phyloP scores from a whole-genome alignment of 2,888 invertebrate genomes.

The Drosophila macrospina region DNA sequence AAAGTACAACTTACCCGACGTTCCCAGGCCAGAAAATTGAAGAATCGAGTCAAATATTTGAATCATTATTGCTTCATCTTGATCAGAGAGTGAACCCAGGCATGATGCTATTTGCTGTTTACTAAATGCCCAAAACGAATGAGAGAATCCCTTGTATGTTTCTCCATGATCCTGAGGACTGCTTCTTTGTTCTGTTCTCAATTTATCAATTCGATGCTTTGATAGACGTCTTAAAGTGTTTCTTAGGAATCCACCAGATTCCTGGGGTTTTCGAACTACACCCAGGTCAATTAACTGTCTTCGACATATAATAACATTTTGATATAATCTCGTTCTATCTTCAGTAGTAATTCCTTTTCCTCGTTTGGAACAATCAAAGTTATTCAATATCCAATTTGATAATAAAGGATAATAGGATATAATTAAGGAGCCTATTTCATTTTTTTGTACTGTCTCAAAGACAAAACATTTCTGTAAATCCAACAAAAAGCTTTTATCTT shows the following conservation, averaged over 20 bases:
- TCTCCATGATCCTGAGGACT: constrained; percentile 90
- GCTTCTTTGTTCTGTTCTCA: constrained; percentile 89
- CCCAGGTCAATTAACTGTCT: constrained; percentile 93
- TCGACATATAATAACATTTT: constrained; percentile 93
- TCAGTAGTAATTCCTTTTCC: constrained; percentile 92
- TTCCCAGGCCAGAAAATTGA: constrained; percentile 94
- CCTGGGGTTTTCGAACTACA: constrained; percentile 92
- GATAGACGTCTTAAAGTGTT: constrained; percentile 95
- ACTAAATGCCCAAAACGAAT: constrained; percentile 96
- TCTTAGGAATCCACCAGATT: constrained; percentile 93
- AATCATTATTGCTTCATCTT: constrained; percentile 93
- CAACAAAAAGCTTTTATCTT: constrained; percentile 60
- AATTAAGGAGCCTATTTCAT: constrained; percentile 96
- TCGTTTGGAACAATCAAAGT: constrained; percentile 88
- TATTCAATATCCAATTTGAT: constrained; percentile 93
- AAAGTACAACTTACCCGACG: constrained; percentile 86
- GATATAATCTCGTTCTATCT: constrained; percentile 94
- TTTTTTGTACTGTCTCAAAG: constrained; percentile 95
- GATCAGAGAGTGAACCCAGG: constrained; percentile 93
- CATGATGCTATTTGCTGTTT: constrained; percentile 92
- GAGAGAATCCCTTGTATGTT: constrained; percentile 94
- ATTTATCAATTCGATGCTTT: constrained; percentile 93
- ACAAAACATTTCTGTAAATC: constrained; percentile 93
- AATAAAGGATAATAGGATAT: constrained; percentile 95
- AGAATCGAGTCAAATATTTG: constrained; percentile 95